phyloP scores from a whole-genome alignment of 1,140 invertebrate species.

The Vanessa atalanta region DNA sequence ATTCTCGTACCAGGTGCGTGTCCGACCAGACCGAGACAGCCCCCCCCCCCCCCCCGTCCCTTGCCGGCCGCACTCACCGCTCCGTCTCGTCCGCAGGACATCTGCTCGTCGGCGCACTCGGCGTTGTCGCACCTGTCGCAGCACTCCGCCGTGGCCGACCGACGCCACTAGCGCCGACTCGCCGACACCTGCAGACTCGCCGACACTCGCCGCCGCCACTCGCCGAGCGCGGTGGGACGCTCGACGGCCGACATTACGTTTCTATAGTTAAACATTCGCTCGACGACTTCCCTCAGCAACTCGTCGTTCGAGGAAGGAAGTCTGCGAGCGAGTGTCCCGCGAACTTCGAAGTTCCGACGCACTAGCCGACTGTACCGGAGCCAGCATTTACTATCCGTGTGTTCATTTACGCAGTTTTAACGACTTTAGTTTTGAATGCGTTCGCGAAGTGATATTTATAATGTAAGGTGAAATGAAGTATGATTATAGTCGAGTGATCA shows the following conservation, averaged over 20 bases:
- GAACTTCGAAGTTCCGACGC: neutral
- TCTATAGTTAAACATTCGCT: too few relatives aligned
- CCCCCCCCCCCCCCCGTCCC: conserved; percentile 38
- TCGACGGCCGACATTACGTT: neutral
- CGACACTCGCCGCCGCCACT: neutral
- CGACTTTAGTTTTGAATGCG: conserved; percentile 22
- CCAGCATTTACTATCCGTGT: conserved; percentile 13
- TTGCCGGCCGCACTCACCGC: conserved; percentile 39
- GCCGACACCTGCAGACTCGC: conserved; percentile 6
- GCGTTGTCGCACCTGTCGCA: conserved; percentile 53
- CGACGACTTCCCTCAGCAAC: too few relatives aligned
- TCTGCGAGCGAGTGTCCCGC: neutral
- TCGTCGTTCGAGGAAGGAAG: too few relatives aligned
- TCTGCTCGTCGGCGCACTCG: conserved; percentile 77
- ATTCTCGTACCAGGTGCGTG: conserved; percentile 84
- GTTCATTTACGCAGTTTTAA: conserved; percentile 12
- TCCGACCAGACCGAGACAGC: conserved; percentile 60
- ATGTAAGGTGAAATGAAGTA: conserved; percentile 1
- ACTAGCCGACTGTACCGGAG: neutral
- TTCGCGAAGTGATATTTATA: conserved; percentile 8
- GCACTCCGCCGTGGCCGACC: conserved; percentile 37
- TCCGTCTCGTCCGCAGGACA: conserved; percentile 58
- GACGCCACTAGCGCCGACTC: conserved; percentile 2
- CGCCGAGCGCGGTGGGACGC: too few relatives aligned
- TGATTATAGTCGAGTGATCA: neutral